Evolutionary conservation across 2,797 vertebrate genomes (phyloP).

Genomic region (Paramormyrops hopkinsi): DNA sequence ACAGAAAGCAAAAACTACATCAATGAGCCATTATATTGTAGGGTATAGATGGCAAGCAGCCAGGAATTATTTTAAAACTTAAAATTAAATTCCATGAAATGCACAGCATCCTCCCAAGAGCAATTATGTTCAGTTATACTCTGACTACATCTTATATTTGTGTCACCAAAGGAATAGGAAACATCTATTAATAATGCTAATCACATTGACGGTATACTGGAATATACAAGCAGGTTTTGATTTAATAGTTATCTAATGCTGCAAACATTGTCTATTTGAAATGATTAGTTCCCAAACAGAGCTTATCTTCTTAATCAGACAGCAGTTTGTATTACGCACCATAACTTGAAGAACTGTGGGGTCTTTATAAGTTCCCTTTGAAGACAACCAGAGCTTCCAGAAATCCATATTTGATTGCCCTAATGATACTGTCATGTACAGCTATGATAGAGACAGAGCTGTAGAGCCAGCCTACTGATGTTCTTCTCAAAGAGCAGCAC

Average conservation of each 20-base stretch:
- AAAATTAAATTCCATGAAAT: conserved; percentile 16
- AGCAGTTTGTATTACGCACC: neutral
- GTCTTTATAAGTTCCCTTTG: neutral
- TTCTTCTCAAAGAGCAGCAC: neutral
- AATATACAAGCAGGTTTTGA: conserved; percentile 1
- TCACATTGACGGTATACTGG: neutral
- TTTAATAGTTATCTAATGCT: neutral
- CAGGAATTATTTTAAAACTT: neutral
- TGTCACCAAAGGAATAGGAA: neutral
- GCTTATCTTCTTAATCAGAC: conserved; percentile 4
- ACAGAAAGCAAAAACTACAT: neutral
- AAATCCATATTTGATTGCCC: neutral
- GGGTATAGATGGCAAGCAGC: neutral
- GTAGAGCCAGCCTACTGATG: neutral
- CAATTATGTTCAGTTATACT: conserved; percentile 5
- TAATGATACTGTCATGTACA: neutral
- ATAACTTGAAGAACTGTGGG: neutral
- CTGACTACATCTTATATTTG: conserved; percentile 1
- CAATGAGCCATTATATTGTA: neutral
- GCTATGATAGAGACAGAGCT: neutral
- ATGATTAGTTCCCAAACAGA: neutral
- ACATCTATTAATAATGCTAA: neutral
- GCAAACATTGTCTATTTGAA: neutral
- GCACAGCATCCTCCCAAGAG: neutral
- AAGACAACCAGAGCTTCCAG: neutral